Evolutionary conservation across 1,140 invertebrate species (phyloP), one percentile per base, ranked within the genome.

Genomic region (Manduca sexta): DNA sequence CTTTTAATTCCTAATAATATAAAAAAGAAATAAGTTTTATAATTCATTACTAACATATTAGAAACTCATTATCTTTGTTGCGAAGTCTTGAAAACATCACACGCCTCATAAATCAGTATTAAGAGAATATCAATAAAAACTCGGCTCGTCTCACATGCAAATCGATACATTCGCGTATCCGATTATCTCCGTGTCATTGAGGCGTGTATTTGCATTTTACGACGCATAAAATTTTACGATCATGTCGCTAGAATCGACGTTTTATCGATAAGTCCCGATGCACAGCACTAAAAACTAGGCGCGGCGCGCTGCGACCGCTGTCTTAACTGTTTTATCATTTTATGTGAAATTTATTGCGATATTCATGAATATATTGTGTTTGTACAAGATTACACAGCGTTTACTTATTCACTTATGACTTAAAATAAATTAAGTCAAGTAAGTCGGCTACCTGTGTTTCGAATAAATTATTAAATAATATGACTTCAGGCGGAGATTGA

Each of bases 181-280:
- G 60, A 72, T 77, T 58, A 69, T 57, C 53, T 47, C 61, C 53
- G 49, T 66, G 62, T 64, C 64, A 73, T 72, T 62, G 50, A 57
- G 44, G 56, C 63, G 49, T 64, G 58, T 69, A 70, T 80, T 77
- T 65, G 60, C 66, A 69, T 77, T 75, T 67, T 74, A 74, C 70
- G 57, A 53, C 34, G 42, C 45, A 66, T 77, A 74, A 75, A 80
- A 41, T 65, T 78, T 76, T 68, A 79, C 64, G 64, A 73, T 52
- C 64, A 49, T 70, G 68, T 75, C 67, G 59, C 39, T 43, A 47
- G 64, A 76, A 76, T 74, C 70, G 68, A 74, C 74, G 72, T 65
- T 78, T 76, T 76, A 74, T 76, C 64, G 65, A 71, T 65, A 64
- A 47, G 31, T 40, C 49, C 54, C 59, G 41, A 42, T 45, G 52